Percentiles rank a stretch among this genome's conserved stretches.
Evolutionary conservation across 2,888 invertebrate species (phyloP).

Genomic region (Chrysotoxum bicinctum): DNA sequence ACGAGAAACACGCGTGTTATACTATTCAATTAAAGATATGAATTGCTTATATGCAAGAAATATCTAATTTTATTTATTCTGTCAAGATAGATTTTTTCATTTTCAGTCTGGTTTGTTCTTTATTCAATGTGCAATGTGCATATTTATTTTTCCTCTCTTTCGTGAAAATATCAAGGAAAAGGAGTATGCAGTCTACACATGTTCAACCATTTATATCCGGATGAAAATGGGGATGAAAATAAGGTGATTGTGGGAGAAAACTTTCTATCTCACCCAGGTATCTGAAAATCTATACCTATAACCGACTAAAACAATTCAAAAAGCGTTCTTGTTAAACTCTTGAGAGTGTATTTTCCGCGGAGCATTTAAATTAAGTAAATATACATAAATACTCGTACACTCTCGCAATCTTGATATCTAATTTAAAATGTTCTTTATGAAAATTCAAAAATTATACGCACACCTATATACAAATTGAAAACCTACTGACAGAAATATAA

Average conservation of each 20-base stretch:
- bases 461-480: background rate
- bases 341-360: background rate
- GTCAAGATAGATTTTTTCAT: conserved; percentile 24
- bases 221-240: background rate
- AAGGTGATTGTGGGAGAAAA: background rate
- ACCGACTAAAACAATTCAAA: background rate
- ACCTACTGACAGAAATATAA: background rate
- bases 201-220: background rate
- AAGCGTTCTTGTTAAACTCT: background rate
- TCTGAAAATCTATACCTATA: background rate
- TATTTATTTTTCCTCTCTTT: background rate
- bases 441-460: background rate
- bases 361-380: background rate
- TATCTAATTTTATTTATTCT: no score
- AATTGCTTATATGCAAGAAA: no score
- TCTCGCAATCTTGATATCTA: background rate
- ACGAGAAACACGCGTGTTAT: no score
- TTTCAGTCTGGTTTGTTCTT: conserved; percentile 4
- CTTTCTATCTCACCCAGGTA: background rate
- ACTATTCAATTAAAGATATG: no score
- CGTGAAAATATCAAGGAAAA: background rate
- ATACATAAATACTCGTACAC: no score
- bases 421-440: background rate
- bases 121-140: background rate
- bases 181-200: background rate